A percentile compares a stretch with the other conserved stretches of the same genome.
Conservation (phyloP, 2,113 vertebrate species). For the Elanoides forficatus region DNA sequence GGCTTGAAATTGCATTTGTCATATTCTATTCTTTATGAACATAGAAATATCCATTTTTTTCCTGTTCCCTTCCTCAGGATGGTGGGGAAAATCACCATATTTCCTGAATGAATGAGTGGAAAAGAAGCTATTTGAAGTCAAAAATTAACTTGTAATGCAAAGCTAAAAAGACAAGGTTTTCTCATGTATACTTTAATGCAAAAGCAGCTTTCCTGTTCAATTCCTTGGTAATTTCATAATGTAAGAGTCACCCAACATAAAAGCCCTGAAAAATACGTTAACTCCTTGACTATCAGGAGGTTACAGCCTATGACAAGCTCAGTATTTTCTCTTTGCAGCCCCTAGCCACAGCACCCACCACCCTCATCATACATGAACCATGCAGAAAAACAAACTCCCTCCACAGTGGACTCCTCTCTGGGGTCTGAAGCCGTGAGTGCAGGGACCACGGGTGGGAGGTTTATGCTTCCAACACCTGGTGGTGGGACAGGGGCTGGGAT, state of each 20-base stretch:
- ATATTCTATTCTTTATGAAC: neutral
- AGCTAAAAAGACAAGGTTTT: neutral
- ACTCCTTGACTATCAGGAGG: neutral
- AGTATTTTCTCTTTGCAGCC: neutral
- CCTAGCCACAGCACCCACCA: neutral
- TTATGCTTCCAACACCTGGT: neutral
- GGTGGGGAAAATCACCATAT: neutral
- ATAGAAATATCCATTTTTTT: neutral
- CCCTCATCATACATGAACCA: neutral
- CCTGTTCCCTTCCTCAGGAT: neutral
- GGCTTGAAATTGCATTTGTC: neutral
- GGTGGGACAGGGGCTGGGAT: neutral
- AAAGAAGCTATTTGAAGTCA: neutral
- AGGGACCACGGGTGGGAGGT: neutral
- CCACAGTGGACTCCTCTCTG: neutral
- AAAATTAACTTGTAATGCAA: neutral
- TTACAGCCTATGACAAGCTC: neutral
- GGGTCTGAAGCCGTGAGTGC: neutral
- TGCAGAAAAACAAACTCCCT: neutral
- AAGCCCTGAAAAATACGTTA: neutral
- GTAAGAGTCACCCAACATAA: neutral
- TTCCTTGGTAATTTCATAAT: neutral
- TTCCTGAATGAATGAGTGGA: neutral
- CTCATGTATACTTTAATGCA: neutral
- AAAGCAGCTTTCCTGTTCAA: neutral